These are phyloP conservation scores for Mustela lutreola DNA, from an alignment of 2,113 vertebrate species.

Conservation along the genomic window DNA sequence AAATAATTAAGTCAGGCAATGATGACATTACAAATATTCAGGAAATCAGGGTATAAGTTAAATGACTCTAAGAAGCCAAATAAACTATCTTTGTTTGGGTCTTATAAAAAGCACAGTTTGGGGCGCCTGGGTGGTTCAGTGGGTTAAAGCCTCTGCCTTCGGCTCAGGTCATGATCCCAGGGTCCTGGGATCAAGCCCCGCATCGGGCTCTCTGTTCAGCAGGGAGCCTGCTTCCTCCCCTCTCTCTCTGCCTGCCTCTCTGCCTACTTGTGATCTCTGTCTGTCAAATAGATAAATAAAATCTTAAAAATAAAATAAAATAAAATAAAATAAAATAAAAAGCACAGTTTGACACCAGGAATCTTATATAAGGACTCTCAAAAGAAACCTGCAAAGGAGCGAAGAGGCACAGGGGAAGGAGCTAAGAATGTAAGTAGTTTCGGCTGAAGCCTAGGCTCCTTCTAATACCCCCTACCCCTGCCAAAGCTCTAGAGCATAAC, in stretches of 20 bases:
- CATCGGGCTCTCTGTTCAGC: too few relatives aligned
- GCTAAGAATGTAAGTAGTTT: neutral
- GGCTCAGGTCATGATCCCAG: too few relatives aligned
- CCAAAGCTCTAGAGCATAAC: neutral
- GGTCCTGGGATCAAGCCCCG: too few relatives aligned
- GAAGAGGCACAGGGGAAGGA: neutral
- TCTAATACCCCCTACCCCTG: neutral
- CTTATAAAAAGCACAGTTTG: neutral
- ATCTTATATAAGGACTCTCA: neutral
- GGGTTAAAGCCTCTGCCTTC: too few relatives aligned
- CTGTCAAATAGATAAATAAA: too few relatives aligned
- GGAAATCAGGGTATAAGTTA: neutral
- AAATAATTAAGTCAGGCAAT: too few relatives aligned
- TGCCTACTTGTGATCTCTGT: too few relatives aligned
- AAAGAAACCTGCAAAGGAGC: neutral
- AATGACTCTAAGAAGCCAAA: conserved; percentile 5
- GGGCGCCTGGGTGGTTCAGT: too few relatives aligned
- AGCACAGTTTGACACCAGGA: neutral
- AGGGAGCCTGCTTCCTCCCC: too few relatives aligned
- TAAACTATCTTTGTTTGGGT: neutral
- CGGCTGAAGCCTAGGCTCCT: neutral
- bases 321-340: neutral
- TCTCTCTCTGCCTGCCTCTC: too few relatives aligned
- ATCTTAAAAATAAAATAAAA: too few relatives aligned
- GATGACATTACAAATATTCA: neutral